phyloP scores from a whole-genome alignment of 2,797 vertebrate species.

The Eulemur coronatus region DNA sequence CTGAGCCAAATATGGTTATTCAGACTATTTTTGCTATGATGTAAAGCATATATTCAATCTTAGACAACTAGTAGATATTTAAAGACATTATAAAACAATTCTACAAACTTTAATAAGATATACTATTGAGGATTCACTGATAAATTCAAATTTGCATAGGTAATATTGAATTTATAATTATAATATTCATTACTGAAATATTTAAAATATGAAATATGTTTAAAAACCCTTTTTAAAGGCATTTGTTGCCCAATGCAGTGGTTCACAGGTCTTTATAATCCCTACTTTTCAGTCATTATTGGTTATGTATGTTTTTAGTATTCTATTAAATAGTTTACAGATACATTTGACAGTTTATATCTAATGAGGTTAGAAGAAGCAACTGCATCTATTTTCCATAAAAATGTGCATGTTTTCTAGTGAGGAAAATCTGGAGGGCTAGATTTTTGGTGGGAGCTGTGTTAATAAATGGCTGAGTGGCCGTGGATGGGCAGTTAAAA shows the following conservation, averaged over 20 bases:
- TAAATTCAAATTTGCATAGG: not conserved
- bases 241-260: not conserved
- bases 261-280: not conserved
- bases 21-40: not conserved
- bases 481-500: no score
- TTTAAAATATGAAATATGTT: not conserved
- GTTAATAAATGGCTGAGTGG: not conserved
- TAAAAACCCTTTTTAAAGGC: not conserved
- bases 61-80: not conserved
- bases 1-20: not conserved
- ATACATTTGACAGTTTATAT: not conserved
- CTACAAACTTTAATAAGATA: not conserved
- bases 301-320: not conserved
- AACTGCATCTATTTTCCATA: not conserved
- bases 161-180: not conserved
- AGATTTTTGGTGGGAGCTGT: not conserved
- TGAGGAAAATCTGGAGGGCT: not conserved
- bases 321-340: not conserved
- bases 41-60: not conserved
- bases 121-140: not conserved
- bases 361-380: not conserved
- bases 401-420: not conserved
- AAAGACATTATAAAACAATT: slow-evolving; percentile 24
- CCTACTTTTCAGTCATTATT: not conserved
- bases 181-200: not conserved